Conservation (phyloP, 2,888 invertebrate species). For the Cataglyphis livida region DNA sequence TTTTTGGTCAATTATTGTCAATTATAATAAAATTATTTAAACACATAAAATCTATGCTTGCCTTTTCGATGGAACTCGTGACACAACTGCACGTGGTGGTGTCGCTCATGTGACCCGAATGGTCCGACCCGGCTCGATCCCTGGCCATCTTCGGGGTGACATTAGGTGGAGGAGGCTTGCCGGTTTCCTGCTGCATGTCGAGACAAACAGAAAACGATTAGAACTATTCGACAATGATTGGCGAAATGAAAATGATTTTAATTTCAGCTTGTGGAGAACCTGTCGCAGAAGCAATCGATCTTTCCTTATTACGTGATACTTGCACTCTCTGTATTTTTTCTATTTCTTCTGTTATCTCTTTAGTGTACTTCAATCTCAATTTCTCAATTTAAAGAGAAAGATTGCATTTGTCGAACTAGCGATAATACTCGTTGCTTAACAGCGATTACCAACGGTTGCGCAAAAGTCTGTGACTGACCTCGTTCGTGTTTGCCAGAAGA, state of each 20-base stretch:
- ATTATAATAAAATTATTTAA: neutral
- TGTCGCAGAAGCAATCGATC: slow-evolving; percentile 29
- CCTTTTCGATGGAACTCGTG: slow-evolving; percentile 82
- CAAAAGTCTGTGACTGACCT: slow-evolving; percentile 41
- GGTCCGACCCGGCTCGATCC: slow-evolving; percentile 81
- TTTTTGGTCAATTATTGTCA: neutral
- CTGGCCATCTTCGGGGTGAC: slow-evolving; percentile 81
- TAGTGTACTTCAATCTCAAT: slow-evolving; percentile 5
- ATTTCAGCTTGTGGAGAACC: neutral
- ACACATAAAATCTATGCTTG: slow-evolving; percentile 38
- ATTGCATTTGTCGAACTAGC: slow-evolving; percentile 17
- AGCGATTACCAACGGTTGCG: slow-evolving; percentile 40
- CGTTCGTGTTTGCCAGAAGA: slow-evolving; percentile 27
- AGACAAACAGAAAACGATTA: slow-evolving; percentile 24
- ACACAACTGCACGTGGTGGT: slow-evolving; percentile 83
- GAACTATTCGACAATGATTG: slow-evolving; percentile 1
- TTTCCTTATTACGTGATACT: slow-evolving; percentile 20
- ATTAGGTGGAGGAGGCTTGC: slow-evolving; percentile 70
- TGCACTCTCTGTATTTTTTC: neutral
- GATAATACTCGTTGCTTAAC: slow-evolving; percentile 45
- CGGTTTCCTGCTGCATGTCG: slow-evolving; percentile 62
- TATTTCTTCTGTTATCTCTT: neutral
- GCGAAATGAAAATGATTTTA: slow-evolving; percentile 6
- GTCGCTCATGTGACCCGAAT: slow-evolving; percentile 83
- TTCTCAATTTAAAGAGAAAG: neutral